phyloP scores from a whole-genome alignment of 2,113 vertebrate genomes.

The Psephotus haematonotus region DNA sequence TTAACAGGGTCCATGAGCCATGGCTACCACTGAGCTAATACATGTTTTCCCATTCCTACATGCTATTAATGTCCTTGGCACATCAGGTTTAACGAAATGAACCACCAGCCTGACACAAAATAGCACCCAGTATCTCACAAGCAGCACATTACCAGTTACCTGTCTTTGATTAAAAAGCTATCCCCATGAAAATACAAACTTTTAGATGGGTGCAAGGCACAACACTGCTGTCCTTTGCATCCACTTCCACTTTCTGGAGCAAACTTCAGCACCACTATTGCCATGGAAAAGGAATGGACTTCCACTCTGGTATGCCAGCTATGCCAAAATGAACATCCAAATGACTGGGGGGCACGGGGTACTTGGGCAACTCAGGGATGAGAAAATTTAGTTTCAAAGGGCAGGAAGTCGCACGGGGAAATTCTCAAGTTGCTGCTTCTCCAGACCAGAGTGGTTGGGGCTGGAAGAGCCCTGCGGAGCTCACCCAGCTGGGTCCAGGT shows the following conservation, averaged over 20 bases:
- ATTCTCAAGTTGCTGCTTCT: not conserved
- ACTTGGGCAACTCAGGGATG: not conserved
- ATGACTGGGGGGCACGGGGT: fast-evolving
- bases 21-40: no score
- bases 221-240: not conserved
- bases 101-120: not conserved
- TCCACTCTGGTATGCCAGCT: not conserved
- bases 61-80: not conserved
- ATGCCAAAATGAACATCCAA: fast-evolving
- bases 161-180: not conserved
- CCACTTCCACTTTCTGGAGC: not conserved
- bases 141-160: fast-evolving
- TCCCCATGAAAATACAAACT: not conserved
- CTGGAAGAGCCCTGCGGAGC: not conserved
- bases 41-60: not conserved
- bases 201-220: fast-evolving
- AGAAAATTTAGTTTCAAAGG: not conserved
- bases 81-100: not conserved
- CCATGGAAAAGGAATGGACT: not conserved
- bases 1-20: not conserved
- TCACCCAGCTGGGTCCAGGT: not conserved
- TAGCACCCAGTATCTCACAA: not conserved
- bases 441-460: not conserved
- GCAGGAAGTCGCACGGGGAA: not conserved
- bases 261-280: not conserved